Evolutionary conservation across 2,113 vertebrate species (phyloP), one percentile per base, ranked within the genome.

Genomic region (Oriolus oriolus): DNA sequence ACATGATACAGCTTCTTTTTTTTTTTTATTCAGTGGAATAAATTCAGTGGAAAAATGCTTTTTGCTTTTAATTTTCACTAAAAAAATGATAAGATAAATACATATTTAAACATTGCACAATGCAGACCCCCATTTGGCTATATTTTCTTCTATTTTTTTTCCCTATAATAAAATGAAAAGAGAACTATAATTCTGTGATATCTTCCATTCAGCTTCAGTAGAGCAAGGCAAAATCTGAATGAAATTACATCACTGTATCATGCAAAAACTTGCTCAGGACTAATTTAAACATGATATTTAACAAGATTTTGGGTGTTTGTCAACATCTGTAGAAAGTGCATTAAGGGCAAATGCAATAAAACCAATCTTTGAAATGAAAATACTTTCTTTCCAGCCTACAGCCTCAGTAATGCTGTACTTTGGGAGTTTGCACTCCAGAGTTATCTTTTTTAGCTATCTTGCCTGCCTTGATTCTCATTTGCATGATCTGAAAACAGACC

Each of bases 81-180:
- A 20, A 77, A 78, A 61, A 53, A 31, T 59, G 1, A 31, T 1
- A 27, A 22, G 5, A 69, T 53, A n/a, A 82, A 52, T 20, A 50
- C 3, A 6, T 61, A 65, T 60, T 42, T 53, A 69, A 78, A 53
- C 4, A 18, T 44, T 49, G 23, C 5, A 39, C 5, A 30, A 30
- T 28, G 16, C 27, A 90, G 31, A 83, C 18, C 2, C 21, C 49
- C 31, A 50, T 35, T 37, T 5, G 65, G 24, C 16, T 39, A 1
- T 9, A 22, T 20, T 57, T 53, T 54, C 10, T 4, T 41, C 18
- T n/a, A n/a, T 4, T 22, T 45, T 50, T 3, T 6, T 0, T 0
- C 9, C 8, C 33, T 10, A 6, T 11, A 23, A 27, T 26, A 23
- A 63, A 85, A 81, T 21, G 16, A 81, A 80, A 35, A 78, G 6